Conservation (phyloP, 1,140 invertebrate species). For the Anoplophora glabripennis region DNA sequence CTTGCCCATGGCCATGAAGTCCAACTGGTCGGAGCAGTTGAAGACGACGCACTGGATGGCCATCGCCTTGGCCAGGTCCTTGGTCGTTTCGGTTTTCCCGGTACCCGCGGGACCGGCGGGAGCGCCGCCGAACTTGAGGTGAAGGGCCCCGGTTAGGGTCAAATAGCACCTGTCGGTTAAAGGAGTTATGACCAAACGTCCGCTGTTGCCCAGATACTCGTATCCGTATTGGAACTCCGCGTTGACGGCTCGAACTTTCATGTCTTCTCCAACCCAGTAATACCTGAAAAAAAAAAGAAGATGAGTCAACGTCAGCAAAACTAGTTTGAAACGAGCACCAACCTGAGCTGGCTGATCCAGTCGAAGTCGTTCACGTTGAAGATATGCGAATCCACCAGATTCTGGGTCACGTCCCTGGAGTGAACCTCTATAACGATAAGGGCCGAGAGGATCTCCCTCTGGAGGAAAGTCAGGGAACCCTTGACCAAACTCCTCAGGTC, state of each 20-base stretch:
- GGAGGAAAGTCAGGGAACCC: slow-evolving; percentile 63
- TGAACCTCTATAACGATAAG: slow-evolving; percentile 71
- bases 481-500: slow-evolving; percentile 63
- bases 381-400: slow-evolving; percentile 61
- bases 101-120: slow-evolving; percentile 71
- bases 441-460: slow-evolving; percentile 61
- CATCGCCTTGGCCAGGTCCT: slow-evolving; percentile 72
- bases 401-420: slow-evolving; percentile 63
- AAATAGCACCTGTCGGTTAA: slow-evolving; percentile 80
- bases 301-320: no score
- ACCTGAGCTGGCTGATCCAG: slow-evolving; percentile 78
- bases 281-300: slow-evolving; percentile 51
- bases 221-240: slow-evolving; percentile 88
- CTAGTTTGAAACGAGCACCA: no score
- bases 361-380: slow-evolving; percentile 69
- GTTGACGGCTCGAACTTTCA: slow-evolving; percentile 59
- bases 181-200: slow-evolving; percentile 83
- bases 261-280: slow-evolving; percentile 61
- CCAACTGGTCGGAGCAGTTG: slow-evolving; percentile 73
- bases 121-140: slow-evolving; percentile 70
- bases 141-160: slow-evolving; percentile 65
- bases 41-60: slow-evolving; percentile 75
- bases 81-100: slow-evolving; percentile 74
- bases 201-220: slow-evolving; percentile 90
- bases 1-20: slow-evolving; percentile 71